A percentile compares a stretch with the other conserved stretches of the same genome.
Conservation (phyloP, 2,888 invertebrate genomes). For the Synergus itoensis region DNA sequence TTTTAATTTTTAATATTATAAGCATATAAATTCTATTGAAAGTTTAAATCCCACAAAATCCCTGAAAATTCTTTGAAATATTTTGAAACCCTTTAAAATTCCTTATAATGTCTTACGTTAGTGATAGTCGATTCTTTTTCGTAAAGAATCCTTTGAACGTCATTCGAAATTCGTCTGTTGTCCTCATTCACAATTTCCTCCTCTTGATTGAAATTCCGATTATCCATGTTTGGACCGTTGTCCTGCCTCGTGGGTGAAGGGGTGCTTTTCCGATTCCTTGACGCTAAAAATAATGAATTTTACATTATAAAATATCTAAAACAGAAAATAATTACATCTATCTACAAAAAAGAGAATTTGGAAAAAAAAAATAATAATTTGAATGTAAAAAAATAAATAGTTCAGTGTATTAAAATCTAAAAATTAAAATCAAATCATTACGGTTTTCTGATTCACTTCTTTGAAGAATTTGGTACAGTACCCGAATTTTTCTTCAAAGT, state of each 20-base stretch:
- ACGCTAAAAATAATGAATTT: neutral
- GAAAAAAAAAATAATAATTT: neutral
- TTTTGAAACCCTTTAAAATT: too few relatives aligned
- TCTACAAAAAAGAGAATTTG: constrained; percentile 1
- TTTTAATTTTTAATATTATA: too few relatives aligned
- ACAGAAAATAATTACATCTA: neutral
- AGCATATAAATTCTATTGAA: too few relatives aligned
- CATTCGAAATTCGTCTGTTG: constrained; percentile 41
- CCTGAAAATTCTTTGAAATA: too few relatives aligned
- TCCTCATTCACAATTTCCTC: constrained; percentile 43
- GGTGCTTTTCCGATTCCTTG: constrained; percentile 20
- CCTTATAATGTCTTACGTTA: neutral
- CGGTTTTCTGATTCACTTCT: neutral
- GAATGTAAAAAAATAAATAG: neutral
- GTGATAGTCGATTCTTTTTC: constrained; percentile 18
- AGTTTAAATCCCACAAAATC: too few relatives aligned
- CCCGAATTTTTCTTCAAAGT: constrained; percentile 58
- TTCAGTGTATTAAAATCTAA: too few relatives aligned
- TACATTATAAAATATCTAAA: neutral
- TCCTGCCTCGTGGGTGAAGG: neutral
- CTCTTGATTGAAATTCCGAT: constrained; percentile 40
- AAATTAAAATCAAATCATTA: neutral
- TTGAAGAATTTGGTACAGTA: constrained; percentile 43
- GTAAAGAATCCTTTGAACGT: constrained; percentile 35
- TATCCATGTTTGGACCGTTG: constrained; percentile 27